phyloP scores from a whole-genome alignment of 2,797 vertebrate species.

The Meriones psammophilus region DNA sequence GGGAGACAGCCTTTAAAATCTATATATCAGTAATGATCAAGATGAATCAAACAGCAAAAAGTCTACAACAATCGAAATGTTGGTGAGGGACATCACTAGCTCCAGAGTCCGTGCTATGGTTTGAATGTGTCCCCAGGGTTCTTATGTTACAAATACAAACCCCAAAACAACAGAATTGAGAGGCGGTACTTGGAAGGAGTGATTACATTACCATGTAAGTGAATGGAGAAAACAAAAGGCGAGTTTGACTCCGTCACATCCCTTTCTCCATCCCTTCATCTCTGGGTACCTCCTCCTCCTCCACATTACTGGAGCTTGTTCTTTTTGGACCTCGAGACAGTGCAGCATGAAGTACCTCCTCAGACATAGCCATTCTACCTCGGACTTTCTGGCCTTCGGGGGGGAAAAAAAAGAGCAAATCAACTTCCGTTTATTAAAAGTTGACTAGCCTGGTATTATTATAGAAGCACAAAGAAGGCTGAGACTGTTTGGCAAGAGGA shows the following conservation, averaged over 20 bases:
- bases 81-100: not conserved
- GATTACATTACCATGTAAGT: not conserved
- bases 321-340: not conserved
- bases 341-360: not conserved
- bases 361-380: not conserved
- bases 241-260: not conserved
- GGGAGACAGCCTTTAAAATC: constrained; percentile 48
- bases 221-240: not conserved
- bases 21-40: not conserved
- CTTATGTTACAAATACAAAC: not conserved
- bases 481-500: not conserved
- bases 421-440: not conserved
- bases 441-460: not conserved
- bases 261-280: too few species aligned
- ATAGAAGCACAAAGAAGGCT: not conserved
- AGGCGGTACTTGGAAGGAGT: not conserved
- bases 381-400: not conserved
- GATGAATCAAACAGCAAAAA: constrained; percentile 49
- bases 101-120: not conserved
- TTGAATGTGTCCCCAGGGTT: not conserved
- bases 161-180: not conserved
- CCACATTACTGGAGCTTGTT: not conserved
- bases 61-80: not conserved
- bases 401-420: not conserved
- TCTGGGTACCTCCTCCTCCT: not conserved